Evolutionary conservation across 2,797 vertebrate genomes (phyloP), one percentile per base, ranked within the genome.

Genomic region (Fringilla coelebs): DNA sequence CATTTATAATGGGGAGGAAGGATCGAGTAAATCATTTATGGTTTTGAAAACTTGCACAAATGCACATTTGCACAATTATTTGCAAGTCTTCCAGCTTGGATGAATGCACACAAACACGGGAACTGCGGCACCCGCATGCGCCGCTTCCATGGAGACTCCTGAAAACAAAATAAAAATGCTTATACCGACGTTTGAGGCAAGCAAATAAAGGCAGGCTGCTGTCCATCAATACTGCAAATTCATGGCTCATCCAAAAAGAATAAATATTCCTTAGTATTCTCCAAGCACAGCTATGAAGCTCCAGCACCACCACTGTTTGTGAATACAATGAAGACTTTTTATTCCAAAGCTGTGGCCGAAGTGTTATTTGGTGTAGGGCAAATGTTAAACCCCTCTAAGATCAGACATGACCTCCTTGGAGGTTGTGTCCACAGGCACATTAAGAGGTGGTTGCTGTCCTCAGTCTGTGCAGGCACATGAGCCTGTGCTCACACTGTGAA

Each of bases 101-200:
- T 87, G 83, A 92, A 85, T 54, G 85, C 11, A 0, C 79, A 61
- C 73, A 38, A 76, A 72, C 84, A 28, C 6, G 40, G 66, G 61
- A 38, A 12, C 57, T 3, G 67, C 17, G 6, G 89, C 85, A 2
- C 11, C 21, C 67, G 25, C 96, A 31, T 60, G 81, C 54, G 46
- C 88, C 31, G 92, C 95, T 94, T 82, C 95, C 96, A 94, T 96
- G 96, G 94, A 95, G 78, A 95, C 89, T 58, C 95, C 36, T 41
- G 92, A 88, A 94, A 95, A 94, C 88, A 77, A 94, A 95, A 92
- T 85, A 81, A 89, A 96, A 97, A 95, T 87, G 93, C 95, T 93
- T 79, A 45, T 74, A 89, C 89, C 91, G 93, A 79, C 82, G 92
- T 95, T 94, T 85, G 94, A 96, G 63, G 89, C 85, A 29, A 90